Evolutionary conservation across 53 echinoderm and acorn worm species (phyloP).

Genomic region (Pentamera pediparva): DNA sequence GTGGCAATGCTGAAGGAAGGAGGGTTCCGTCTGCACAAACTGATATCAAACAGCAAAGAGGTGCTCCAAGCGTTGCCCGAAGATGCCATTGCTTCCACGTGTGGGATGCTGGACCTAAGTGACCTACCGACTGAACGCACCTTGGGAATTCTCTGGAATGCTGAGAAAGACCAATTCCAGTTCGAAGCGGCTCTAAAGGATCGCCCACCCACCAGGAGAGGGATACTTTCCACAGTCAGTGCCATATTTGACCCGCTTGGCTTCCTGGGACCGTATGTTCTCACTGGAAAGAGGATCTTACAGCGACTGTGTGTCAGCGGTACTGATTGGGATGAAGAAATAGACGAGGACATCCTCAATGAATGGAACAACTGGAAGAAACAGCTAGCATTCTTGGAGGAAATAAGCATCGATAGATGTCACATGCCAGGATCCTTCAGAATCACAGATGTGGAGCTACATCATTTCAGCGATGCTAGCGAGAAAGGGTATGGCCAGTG

Average conservation of each 20-base stretch:
- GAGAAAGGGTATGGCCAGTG: constrained; percentile 54
- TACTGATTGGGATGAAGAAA: constrained; percentile 37
- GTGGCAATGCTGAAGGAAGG: constrained; percentile 52
- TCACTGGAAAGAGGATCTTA: constrained; percentile 21
- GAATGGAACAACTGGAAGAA: constrained; percentile 40
- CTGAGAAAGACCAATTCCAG: constrained; percentile 45
- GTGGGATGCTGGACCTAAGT: constrained; percentile 17
- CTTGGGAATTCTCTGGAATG: constrained; percentile 56
- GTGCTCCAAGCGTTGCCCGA: constrained; percentile 26
- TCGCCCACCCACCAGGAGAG: constrained; percentile 46
- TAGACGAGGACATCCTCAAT: constrained; percentile 10
- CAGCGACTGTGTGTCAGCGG: constrained; percentile 23
- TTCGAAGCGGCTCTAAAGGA: constrained; percentile 53
- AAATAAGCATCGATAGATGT: constrained; percentile 25
- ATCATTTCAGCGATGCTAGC: constrained; percentile 55
- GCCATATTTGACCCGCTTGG: constrained; percentile 51
- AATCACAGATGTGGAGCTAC: constrained; percentile 18
- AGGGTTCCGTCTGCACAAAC: constrained; percentile 47
- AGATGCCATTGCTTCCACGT: constrained; percentile 21
- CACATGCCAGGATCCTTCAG: constrained; percentile 25
- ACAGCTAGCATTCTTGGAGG: constrained; percentile 4
- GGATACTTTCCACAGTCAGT: constrained; percentile 43
- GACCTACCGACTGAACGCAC: constrained; percentile 43
- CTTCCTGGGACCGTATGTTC: constrained; percentile 14
- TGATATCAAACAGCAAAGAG: constrained; percentile 35